Evolutionary conservation across 2,888 invertebrate genomes (phyloP).

Genomic region (Cryptophagus acutangulus): DNA sequence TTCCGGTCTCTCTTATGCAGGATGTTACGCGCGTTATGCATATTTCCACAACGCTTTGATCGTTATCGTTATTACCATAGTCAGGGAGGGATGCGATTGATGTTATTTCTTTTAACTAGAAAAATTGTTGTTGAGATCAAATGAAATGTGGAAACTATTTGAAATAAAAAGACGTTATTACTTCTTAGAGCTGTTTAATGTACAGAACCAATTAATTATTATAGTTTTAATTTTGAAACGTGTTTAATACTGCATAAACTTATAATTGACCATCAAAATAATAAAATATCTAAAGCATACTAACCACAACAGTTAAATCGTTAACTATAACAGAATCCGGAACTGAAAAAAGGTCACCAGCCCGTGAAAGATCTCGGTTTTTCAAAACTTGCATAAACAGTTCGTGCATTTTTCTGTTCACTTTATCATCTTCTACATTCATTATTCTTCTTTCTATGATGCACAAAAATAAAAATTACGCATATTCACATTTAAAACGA

Average conservation of each 20-base stretch:
- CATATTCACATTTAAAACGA: too few species aligned
- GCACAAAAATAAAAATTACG: too few species aligned
- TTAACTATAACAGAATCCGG: slow-evolving; percentile 81
- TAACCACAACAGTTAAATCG: slow-evolving; percentile 79
- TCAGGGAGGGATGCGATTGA: slow-evolving; percentile 78
- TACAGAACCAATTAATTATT: too few species aligned
- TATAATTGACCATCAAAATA: not conserved
- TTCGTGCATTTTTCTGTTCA: slow-evolving; percentile 71
- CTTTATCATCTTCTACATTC: slow-evolving; percentile 31
- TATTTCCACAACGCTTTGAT: slow-evolving; percentile 93
- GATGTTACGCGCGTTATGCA: slow-evolving; percentile 87
- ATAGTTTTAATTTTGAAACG: not conserved
- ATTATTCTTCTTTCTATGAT: too few species aligned
- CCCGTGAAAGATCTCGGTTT: slow-evolving; percentile 83
- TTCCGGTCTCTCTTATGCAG: slow-evolving; percentile 83
- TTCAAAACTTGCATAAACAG: slow-evolving; percentile 85
- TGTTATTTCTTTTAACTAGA: slow-evolving; percentile 66
- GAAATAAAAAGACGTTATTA: too few species aligned
- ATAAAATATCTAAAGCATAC: slow-evolving; percentile 32
- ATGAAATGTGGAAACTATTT: too few species aligned
- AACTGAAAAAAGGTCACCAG: slow-evolving; percentile 86
- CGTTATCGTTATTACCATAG: slow-evolving; percentile 82
- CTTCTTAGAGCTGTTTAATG: too few species aligned
- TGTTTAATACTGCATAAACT: not conserved
- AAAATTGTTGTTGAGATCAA: not conserved